Conservation (phyloP, 1,140 invertebrate genomes). For the Samia ricini region DNA sequence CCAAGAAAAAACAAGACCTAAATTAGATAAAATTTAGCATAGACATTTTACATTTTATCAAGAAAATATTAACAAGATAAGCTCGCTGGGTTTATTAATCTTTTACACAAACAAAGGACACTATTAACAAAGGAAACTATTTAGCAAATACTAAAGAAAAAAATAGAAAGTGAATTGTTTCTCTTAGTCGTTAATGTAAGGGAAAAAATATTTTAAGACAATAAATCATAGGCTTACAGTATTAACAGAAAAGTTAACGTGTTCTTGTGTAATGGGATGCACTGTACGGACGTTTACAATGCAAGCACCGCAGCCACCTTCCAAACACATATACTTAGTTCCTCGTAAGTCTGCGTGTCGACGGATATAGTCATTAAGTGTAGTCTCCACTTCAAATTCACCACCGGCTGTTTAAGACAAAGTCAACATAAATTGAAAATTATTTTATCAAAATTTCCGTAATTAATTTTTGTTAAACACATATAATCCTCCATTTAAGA, state of each 20-base stretch:
- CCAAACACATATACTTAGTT: conserved; percentile 88
- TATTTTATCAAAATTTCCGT: not conserved
- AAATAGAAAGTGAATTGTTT: not conserved
- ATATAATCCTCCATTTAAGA: too few species aligned
- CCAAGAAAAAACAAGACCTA: too few species aligned
- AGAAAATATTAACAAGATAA: too few species aligned
- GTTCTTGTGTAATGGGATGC: conserved; percentile 75
- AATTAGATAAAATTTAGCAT: too few species aligned
- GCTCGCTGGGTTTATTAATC: too few species aligned
- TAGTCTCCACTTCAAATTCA: conserved; percentile 65
- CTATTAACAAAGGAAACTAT: too few species aligned
- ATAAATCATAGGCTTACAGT: conserved; percentile 78
- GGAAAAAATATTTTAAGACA: not conserved
- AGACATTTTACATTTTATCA: too few species aligned
- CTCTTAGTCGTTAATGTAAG: not conserved
- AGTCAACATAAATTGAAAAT: not conserved
- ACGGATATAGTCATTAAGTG: conserved; percentile 83
- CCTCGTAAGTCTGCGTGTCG: conserved; percentile 82
- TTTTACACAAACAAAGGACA: too few species aligned
- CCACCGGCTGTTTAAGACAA: conserved; percentile 42
- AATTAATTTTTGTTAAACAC: too few species aligned
- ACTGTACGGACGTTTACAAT: conserved; percentile 80
- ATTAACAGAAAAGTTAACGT: conserved; percentile 81
- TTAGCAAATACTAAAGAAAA: not conserved
- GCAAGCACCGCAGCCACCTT: conserved; percentile 90